A percentile compares a stretch with the other conserved stretches of the same genome.
phyloP scores from a whole-genome alignment of 2,113 vertebrate genomes.

The Maccullochella peelii region DNA sequence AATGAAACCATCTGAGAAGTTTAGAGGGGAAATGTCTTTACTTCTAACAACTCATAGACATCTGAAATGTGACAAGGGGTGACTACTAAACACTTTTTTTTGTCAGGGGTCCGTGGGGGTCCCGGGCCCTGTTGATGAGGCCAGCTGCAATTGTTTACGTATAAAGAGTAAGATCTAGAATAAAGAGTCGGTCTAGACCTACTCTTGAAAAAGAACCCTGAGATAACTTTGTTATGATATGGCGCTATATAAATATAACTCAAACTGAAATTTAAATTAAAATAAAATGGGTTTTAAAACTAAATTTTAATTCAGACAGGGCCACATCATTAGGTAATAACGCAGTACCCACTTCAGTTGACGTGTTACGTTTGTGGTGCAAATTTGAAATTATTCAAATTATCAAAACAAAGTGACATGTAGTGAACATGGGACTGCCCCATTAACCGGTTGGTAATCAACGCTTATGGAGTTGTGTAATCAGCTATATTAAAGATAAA shows the following conservation, averaged over 20 bases:
- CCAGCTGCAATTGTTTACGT: too few species aligned
- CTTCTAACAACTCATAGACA: background rate
- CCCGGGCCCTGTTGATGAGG: too few species aligned
- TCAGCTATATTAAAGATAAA: background rate
- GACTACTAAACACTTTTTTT: too few species aligned
- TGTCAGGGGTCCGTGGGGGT: too few species aligned
- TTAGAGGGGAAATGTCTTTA: too few species aligned
- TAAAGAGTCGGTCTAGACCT: too few species aligned
- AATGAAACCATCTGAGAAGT: background rate
- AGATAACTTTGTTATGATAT: too few species aligned
- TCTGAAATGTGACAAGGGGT: background rate
- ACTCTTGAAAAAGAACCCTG: too few species aligned
- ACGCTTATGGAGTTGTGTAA: background rate
- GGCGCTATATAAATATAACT: too few species aligned
- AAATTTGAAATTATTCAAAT: slow-evolving; percentile 25
- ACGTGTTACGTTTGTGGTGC: background rate
- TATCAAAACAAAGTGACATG: background rate
- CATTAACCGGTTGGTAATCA: background rate
- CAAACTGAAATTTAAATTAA: background rate
- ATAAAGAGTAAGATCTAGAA: too few species aligned
- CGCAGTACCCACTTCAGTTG: background rate
- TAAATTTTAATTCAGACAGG: too few species aligned
- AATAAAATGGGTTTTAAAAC: background rate
- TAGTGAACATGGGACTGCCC: background rate
- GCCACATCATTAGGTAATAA: background rate